Percentiles rank a stretch among this genome's conserved stretches.
Conservation (phyloP, 2,888 invertebrate species). For the Flexamia atlantica region DNA sequence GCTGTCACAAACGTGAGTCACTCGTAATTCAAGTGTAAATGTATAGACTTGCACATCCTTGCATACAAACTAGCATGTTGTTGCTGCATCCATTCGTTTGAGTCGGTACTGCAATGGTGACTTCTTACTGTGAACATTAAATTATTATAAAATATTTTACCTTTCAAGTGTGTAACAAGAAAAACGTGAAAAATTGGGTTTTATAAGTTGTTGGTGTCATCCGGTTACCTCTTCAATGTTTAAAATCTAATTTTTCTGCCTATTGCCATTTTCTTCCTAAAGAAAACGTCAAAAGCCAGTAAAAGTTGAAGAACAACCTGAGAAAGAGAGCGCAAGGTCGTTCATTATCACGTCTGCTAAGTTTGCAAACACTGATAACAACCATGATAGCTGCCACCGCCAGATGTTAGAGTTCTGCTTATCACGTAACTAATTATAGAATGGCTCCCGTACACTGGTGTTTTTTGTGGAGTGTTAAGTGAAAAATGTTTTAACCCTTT, state of each 20-base stretch:
- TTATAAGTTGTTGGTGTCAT: too few relatives aligned
- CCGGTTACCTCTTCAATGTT: too few relatives aligned
- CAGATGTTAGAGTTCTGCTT: not conserved
- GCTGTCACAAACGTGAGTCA: not conserved
- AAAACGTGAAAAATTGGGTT: too few relatives aligned
- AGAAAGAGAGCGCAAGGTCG: not conserved
- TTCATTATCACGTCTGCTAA: not conserved
- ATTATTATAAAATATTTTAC: too few relatives aligned
- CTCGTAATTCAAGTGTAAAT: conserved; percentile 35
- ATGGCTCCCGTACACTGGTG: not conserved
- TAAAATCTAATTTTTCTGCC: too few relatives aligned
- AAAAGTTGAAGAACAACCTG: not conserved
- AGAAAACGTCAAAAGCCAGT: not conserved
- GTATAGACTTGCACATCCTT: not conserved
- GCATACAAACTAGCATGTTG: not conserved
- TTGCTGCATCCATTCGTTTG: conserved; percentile 1
- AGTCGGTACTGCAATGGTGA: not conserved
- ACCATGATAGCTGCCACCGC: not conserved
- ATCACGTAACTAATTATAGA: conserved; percentile 16
- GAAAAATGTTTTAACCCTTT: not conserved
- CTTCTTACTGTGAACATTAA: too few relatives aligned
- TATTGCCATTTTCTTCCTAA: too few relatives aligned
- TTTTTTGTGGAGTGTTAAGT: not conserved
- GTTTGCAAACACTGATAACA: conserved; percentile 45
- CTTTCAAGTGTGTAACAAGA: too few relatives aligned